These are phyloP conservation scores for Melipona quadrifasciata DNA, from an alignment of 1,140 invertebrate species.

Conservation along the genomic window DNA sequence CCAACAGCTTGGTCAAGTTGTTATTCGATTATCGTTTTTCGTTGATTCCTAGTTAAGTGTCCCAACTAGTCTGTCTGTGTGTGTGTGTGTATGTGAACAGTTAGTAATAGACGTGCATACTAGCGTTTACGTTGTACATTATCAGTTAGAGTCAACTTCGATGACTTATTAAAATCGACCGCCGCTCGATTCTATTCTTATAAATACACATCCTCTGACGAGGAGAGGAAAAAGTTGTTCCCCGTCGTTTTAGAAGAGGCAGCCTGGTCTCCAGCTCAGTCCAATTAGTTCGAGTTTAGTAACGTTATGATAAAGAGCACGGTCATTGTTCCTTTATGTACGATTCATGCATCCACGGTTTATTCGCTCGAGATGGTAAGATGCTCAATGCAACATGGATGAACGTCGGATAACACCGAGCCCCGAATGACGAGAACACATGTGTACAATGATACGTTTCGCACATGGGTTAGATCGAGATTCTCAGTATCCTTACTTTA, in stretches of 20 bases:
- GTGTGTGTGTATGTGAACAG: conserved; percentile 19
- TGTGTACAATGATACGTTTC: conserved; percentile 56
- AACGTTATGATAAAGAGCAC: background rate
- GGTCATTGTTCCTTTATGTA: background rate
- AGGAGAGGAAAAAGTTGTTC: background rate
- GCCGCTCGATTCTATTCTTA: background rate
- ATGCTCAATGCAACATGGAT: conserved; percentile 9
- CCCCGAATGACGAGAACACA: conserved; percentile 28
- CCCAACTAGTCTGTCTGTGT: conserved; percentile 37
- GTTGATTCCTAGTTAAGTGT: conserved; percentile 30
- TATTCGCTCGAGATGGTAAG: background rate
- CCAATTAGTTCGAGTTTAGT: conserved; percentile 32
- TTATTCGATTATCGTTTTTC: conserved; percentile 30
- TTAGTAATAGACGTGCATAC: conserved; percentile 66
- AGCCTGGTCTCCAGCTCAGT: background rate
- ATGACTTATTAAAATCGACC: conserved; percentile 17
- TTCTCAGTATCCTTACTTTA: conserved; percentile 89
- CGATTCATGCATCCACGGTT: conserved; percentile 25
- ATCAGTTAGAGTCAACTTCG: conserved; percentile 37
- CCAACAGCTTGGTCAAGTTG: conserved; percentile 39
- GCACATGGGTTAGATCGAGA: conserved; percentile 52
- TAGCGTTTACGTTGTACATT: conserved; percentile 15
- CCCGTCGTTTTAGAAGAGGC: background rate
- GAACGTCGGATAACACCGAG: conserved; percentile 35
- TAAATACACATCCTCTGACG: background rate